phyloP scores from a whole-genome alignment of 2,797 vertebrate species.

The Xenopus petersii region DNA sequence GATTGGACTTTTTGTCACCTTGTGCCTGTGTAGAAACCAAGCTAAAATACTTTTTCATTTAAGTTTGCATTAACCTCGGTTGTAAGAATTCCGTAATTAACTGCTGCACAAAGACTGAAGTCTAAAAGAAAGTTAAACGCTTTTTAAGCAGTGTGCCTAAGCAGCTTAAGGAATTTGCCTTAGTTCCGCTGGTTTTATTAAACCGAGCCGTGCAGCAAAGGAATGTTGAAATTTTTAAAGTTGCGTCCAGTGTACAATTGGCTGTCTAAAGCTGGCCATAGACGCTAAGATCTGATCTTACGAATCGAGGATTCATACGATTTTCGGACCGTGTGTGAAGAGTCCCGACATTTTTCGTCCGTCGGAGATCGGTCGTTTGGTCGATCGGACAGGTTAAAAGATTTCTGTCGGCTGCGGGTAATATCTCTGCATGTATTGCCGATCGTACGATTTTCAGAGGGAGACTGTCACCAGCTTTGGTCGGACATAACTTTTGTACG shows the following conservation, averaged over 20 bases:
- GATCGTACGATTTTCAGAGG: no score
- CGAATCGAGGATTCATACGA: no score
- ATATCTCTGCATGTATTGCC: no score
- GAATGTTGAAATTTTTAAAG: constrained; percentile 2
- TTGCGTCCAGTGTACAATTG: no score
- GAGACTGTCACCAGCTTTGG: no score
- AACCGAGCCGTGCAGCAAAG: neutral
- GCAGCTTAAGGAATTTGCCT: constrained; percentile 13
- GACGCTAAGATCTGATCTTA: neutral
- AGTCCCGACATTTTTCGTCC: no score
- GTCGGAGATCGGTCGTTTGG: no score
- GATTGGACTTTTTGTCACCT: neutral
- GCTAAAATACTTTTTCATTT: neutral
- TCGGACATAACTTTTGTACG: no score
- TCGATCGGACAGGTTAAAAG: no score
- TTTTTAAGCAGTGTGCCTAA: constrained; percentile 15
- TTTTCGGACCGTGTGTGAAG: no score
- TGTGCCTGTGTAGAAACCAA: neutral
- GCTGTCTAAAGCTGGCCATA: no score
- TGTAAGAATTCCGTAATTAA: constrained; percentile 2
- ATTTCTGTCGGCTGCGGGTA: no score
- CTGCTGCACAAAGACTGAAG: neutral
- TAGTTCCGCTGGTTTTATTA: constrained; percentile 1
- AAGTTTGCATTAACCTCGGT: neutral
- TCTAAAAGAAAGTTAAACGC: constrained; percentile 1